These are phyloP conservation scores for Choreutis nemorana DNA, from an alignment of 2,888 invertebrate genomes.

Conservation along the genomic window DNA sequence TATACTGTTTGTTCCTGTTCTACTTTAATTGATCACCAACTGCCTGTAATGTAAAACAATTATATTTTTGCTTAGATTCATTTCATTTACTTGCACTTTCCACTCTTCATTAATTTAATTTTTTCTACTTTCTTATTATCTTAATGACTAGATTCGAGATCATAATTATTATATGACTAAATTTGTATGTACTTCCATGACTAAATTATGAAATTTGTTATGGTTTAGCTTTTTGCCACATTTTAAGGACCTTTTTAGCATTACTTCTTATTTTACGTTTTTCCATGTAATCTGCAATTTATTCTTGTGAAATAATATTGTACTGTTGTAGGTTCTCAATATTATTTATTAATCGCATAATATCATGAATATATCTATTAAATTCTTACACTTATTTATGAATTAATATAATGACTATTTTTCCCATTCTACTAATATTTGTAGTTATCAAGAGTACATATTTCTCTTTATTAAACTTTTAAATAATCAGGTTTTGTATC, in stretches of 20 bases:
- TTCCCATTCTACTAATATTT: background rate
- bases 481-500: background rate
- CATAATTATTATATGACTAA: constrained; percentile 4
- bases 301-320: no score
- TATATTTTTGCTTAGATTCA: constrained; percentile 20
- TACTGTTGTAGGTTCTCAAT: no score
- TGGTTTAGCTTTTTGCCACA: no score
- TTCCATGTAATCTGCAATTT: no score
- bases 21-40: constrained; percentile 59
- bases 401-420: constrained; percentile 1
- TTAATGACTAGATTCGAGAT: background rate
- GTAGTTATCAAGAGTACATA: background rate
- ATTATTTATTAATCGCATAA: no score
- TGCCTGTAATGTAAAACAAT: constrained; percentile 64
- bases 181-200: constrained; percentile 3
- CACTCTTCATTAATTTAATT: constrained; percentile 3
- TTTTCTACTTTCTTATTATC: background rate
- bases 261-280: no score
- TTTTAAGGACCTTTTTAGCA: no score
- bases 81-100: background rate
- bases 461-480: constrained; percentile 1
- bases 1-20: constrained; percentile 30
- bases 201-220: background rate
- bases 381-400: no score
- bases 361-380: no score